Conservation (phyloP, 2,888 invertebrate species). For the Mermis nigrescens region DNA sequence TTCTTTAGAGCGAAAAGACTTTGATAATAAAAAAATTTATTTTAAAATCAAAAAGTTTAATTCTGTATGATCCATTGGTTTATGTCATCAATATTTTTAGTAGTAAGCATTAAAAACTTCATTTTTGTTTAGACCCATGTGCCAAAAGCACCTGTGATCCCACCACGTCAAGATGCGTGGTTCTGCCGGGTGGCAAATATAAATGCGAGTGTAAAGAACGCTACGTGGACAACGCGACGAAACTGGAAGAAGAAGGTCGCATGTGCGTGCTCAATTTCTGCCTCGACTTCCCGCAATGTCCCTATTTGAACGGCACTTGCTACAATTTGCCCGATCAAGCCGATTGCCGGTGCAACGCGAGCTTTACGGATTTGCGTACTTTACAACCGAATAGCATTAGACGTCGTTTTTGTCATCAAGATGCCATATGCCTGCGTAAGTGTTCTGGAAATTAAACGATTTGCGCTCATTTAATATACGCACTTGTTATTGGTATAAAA, state of each 20-base stretch:
- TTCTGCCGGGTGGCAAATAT: conserved; percentile 26
- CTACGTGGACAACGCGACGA: conserved; percentile 24
- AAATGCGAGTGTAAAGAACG: conserved; percentile 17
- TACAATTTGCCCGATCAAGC: conserved; percentile 73
- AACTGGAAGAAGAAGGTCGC: neutral
- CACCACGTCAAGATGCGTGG: conserved; percentile 28
- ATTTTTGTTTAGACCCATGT: conserved; percentile 17
- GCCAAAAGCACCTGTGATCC: conserved; percentile 24
- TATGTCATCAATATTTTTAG: too few relatives aligned
- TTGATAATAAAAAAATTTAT: too few relatives aligned
- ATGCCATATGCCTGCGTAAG: conserved; percentile 1
- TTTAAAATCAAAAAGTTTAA: too few relatives aligned
- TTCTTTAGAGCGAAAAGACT: too few relatives aligned
- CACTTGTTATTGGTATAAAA: too few relatives aligned
- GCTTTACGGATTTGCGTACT: conserved; percentile 48
- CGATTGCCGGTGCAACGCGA: conserved; percentile 69
- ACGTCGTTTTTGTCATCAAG: neutral
- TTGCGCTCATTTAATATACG: too few relatives aligned
- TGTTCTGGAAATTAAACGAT: too few relatives aligned
- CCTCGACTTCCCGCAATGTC: conserved; percentile 50
- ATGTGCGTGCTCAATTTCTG: conserved; percentile 28
- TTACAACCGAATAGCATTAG: neutral
- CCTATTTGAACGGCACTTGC: conserved; percentile 62
- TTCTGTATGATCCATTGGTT: too few relatives aligned
- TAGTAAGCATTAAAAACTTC: too few relatives aligned